Conservation (phyloP, 2,888 invertebrate genomes). For the Dastarcus helophoroides region DNA sequence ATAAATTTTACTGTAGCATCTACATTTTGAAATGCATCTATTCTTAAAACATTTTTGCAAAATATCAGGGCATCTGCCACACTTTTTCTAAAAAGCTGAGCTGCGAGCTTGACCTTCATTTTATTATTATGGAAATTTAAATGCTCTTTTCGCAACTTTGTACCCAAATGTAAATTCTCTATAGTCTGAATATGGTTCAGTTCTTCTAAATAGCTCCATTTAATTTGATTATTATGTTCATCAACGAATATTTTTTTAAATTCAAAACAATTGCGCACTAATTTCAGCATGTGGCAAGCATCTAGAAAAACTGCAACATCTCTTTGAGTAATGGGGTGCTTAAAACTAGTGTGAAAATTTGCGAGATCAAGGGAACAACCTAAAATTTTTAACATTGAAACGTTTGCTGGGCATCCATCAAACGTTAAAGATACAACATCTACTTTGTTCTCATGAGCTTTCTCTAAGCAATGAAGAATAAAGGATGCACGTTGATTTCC, state of each 20-base stretch:
- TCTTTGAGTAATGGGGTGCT: constrained; percentile 1
- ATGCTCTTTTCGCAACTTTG: constrained; percentile 9
- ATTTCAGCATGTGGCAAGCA: constrained; percentile 8
- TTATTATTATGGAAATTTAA: constrained; percentile 12
- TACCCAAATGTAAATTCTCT: constrained; percentile 11
- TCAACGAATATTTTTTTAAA: constrained; percentile 2
- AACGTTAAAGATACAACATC: constrained; percentile 9
- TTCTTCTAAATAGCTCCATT: constrained; percentile 9
- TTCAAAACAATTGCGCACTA: constrained; percentile 6
- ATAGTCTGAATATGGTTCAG: constrained; percentile 14
- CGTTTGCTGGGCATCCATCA: constrained; percentile 10
- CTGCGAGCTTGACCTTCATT: constrained; percentile 19
- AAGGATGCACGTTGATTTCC: constrained; percentile 16
- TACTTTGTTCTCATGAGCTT: constrained; percentile 5
- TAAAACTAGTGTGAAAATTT: constrained; percentile 3
- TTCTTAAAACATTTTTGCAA: constrained; percentile 9
- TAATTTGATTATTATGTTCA: constrained; percentile 6
- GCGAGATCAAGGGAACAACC: not conserved
- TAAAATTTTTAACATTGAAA: constrained; percentile 3
- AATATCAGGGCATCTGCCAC: constrained; percentile 14
- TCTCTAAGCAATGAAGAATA: constrained; percentile 2
- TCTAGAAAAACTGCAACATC: constrained; percentile 6
- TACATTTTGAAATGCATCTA: constrained; percentile 11
- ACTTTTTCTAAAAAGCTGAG: constrained; percentile 19
- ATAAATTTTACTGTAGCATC: constrained; percentile 18